A percentile compares a stretch with the other conserved stretches of the same genome.
These are phyloP conservation scores for Bembecia ichneumoniformis DNA, from an alignment of 2,888 invertebrate species.

Conservation along the genomic window DNA sequence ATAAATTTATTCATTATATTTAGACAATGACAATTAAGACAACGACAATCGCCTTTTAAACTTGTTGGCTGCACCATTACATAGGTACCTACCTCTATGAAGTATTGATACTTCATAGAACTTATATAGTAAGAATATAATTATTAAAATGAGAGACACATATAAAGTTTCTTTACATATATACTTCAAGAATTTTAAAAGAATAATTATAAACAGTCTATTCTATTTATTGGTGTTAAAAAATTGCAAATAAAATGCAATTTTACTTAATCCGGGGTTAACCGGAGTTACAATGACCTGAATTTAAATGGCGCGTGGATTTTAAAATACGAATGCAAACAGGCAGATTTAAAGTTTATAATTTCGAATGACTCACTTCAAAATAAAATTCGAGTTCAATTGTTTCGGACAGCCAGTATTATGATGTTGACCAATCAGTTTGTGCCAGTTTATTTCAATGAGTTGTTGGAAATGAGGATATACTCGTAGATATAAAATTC, in stretches of 20 bases:
- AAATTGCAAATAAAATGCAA: neutral
- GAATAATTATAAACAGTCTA: neutral
- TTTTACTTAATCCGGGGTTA: neutral
- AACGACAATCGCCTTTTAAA: too few species aligned
- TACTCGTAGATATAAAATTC: too few species aligned
- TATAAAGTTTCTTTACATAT: too few species aligned
- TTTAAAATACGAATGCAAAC: conserved; percentile 6
- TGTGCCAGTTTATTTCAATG: neutral
- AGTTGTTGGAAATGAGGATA: too few species aligned
- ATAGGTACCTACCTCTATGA: too few species aligned
- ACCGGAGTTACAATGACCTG: neutral
- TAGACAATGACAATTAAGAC: too few species aligned
- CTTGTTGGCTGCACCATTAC: too few species aligned
- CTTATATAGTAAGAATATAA: too few species aligned
- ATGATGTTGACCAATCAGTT: neutral
- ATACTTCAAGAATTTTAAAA: too few species aligned
- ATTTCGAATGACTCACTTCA: conserved; percentile 14
- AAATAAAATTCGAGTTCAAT: conserved; percentile 16
- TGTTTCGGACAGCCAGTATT: conserved; percentile 16
- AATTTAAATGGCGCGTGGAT: conserved; percentile 1
- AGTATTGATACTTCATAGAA: too few species aligned
- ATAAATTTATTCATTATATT: too few species aligned
- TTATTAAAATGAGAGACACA: too few species aligned
- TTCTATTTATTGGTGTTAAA: neutral
- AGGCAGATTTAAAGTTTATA: conserved; percentile 10